These are phyloP conservation scores for Ischnura elegans DNA, from an alignment of 2,888 invertebrate genomes.

Conservation along the genomic window DNA sequence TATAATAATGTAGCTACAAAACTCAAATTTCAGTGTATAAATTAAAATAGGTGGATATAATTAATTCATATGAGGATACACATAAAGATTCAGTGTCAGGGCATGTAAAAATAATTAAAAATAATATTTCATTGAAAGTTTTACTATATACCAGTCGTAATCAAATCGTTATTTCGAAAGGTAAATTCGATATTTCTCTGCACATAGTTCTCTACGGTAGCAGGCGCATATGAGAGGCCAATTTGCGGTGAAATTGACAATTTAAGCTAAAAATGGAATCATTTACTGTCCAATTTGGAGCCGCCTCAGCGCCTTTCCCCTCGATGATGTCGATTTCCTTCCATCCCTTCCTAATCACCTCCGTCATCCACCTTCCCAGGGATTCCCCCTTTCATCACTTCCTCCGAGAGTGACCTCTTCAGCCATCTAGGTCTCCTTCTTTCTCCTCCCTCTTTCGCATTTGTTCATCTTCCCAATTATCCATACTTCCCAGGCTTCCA, in stretches of 20 bases:
- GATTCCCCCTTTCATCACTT: not conserved
- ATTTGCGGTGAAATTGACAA: not conserved
- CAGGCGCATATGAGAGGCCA: not conserved
- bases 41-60: too few relatives aligned
- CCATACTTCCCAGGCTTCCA: not conserved
- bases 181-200: not conserved
- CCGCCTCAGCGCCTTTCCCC: not conserved
- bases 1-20: too few relatives aligned
- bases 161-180: too few relatives aligned
- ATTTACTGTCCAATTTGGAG: conserved; percentile 27
- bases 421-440: not conserved
- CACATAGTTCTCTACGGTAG: not conserved
- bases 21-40: too few relatives aligned
- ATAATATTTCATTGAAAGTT: too few relatives aligned
- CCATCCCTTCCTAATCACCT: too few relatives aligned
- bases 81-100: too few relatives aligned
- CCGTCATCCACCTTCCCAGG: too few relatives aligned
- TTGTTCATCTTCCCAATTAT: not conserved
- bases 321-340: not conserved
- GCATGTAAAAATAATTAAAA: too few relatives aligned
- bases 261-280: not conserved
- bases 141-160: too few relatives aligned
- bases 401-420: not conserved
- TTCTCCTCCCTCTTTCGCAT: not conserved
- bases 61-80: too few relatives aligned